Evolutionary conservation across 2,113 vertebrate species (phyloP).

Genomic region (Pelusios castaneus): DNA sequence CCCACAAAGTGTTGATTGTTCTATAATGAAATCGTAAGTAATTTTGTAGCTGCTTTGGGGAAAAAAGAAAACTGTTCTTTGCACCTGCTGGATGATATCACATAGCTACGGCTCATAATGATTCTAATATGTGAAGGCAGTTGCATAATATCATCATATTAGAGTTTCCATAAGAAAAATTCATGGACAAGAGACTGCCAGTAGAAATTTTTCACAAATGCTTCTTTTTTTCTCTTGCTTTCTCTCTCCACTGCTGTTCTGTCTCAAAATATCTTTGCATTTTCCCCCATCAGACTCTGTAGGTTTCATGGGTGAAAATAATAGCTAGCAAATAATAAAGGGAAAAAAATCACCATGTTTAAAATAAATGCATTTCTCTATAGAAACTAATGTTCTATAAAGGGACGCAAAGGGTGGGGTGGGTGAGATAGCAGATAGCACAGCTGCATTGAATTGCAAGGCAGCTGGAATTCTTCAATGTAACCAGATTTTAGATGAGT

Average conservation of each 20-base stretch:
- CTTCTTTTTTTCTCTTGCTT: constrained; percentile 17
- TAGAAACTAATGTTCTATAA: constrained; percentile 67
- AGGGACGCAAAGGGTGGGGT: constrained; percentile 57
- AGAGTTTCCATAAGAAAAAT: constrained; percentile 50
- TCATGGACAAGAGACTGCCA: constrained; percentile 29
- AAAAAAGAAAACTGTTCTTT: constrained; percentile 63
- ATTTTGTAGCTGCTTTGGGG: constrained; percentile 69
- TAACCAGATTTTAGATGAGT: constrained; percentile 69
- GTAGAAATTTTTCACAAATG: constrained; percentile 35
- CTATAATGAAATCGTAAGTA: constrained; percentile 69
- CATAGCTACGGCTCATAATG: constrained; percentile 61
- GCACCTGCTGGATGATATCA: constrained; percentile 74
- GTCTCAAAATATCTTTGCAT: constrained; percentile 54
- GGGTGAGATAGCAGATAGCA: constrained; percentile 63
- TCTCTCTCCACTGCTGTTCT: constrained; percentile 39
- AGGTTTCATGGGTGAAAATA: constrained; percentile 38
- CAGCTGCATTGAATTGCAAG: constrained; percentile 70
- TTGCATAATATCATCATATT: constrained; percentile 65
- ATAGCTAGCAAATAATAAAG: constrained; percentile 50
- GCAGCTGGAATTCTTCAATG: constrained; percentile 73
- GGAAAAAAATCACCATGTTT: constrained; percentile 37
- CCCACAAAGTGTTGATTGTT: constrained; percentile 68
- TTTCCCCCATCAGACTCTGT: constrained; percentile 49
- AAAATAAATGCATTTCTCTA: constrained; percentile 33
- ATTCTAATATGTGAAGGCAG: constrained; percentile 56